Percentiles rank a stretch among this genome's conserved stretches.
Evolutionary conservation across 2,113 vertebrate genomes (phyloP).

Genomic region (Genyomyrus donnyi): DNA sequence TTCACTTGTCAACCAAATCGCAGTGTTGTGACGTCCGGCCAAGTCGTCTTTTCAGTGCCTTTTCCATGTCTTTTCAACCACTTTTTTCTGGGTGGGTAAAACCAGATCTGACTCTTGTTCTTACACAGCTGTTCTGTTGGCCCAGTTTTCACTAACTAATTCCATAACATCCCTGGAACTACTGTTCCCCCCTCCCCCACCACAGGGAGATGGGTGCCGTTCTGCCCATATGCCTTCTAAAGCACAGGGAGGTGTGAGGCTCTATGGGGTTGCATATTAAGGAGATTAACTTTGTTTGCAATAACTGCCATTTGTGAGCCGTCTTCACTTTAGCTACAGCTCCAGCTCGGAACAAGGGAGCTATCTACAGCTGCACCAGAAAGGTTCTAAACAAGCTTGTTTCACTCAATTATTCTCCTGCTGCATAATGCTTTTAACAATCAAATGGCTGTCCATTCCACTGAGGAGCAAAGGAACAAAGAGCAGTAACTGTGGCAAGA

Average conservation of each 20-base stretch:
- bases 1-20: background rate
- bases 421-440: background rate
- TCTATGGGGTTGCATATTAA: background rate
- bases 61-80: background rate
- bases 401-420: background rate
- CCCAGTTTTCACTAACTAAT: conserved; percentile 2
- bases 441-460: background rate
- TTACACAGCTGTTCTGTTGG: conserved; percentile 31
- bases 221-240: background rate
- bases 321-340: background rate
- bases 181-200: background rate
- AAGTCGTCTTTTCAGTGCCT: background rate
- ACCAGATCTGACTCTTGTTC: background rate
- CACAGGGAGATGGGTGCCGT: background rate
- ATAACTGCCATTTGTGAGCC: background rate
- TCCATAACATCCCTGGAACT: background rate
- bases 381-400: background rate
- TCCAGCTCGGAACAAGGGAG: background rate
- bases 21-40: background rate
- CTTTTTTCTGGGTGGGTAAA: background rate
- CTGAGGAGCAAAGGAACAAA: background rate
- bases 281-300: background rate
- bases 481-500: background rate
- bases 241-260: background rate
- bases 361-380: background rate